Evolutionary conservation across 2,113 vertebrate genomes (phyloP), one percentile per base, ranked within the genome.

Genomic region (Psilopsiagon aurifrons): DNA sequence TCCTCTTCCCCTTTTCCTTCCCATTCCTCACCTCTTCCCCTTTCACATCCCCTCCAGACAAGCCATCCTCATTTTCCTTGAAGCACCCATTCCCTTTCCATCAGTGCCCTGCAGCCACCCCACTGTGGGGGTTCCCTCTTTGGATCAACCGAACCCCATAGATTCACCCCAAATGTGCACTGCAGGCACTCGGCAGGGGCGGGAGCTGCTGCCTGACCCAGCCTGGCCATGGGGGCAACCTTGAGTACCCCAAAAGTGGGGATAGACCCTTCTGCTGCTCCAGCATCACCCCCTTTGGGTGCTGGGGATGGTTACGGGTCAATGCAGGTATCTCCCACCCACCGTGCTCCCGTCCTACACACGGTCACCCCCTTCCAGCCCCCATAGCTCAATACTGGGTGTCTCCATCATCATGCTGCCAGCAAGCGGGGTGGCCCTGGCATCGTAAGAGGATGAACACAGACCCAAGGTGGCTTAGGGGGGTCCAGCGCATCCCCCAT

Each of bases 381-480:
- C 59, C 69, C 6, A 29, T 18, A 54, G 52, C 52, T 29, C 28
- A 59, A 15, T n/a, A 59, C 43, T 3, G 35, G 27, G 31, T 19
- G 17, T 27, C 60, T 43, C 35, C 13, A 1, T 23, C 39, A 54
- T 14, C n/a, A 1, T 2, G 27, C 60, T 76, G 25, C 44, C 81
- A 33, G 24, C 55, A 0, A 1, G 20, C 0, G 5, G 11, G 23
- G n/a, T 17, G 37, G 37, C 15, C 47, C 78, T 11, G 25, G 44
- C 41, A 1, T 52, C 4, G 2, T 2, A 29, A 71, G 35, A 17
- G 46, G 41, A 29, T 37, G 8, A 9, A 17, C 1, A 24, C 0
- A 5, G 76, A 41, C 17, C 39, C 44, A 0, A 29, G 4, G 37
- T 4, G n/a, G n/a, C 57, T 41, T 11, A 5, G 2, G 33, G 5